Evolutionary conservation across 2,888 invertebrate genomes (phyloP).

Genomic region (Athalia cordata): DNA sequence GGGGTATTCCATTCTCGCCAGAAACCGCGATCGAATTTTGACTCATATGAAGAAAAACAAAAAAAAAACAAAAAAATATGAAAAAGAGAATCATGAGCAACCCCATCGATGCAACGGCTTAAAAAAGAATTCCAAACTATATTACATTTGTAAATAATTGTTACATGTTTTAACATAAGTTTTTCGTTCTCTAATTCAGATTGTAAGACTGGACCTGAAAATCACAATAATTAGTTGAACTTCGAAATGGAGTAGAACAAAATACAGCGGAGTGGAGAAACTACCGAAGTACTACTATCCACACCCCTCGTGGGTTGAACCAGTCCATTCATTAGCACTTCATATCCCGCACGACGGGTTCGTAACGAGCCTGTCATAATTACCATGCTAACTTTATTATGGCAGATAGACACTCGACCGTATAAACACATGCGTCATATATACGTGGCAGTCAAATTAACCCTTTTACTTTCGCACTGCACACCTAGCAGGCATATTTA

Average conservation of each 20-base stretch:
- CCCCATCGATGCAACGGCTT: not conserved
- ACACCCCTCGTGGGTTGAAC: slow-evolving; percentile 65
- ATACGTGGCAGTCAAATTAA: slow-evolving; percentile 32
- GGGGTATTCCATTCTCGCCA: not conserved
- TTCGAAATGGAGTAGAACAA: slow-evolving; percentile 19
- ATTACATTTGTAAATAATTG: not conserved
- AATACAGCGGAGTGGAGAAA: slow-evolving; percentile 54
- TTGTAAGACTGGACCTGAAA: not conserved
- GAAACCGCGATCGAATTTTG: not conserved
- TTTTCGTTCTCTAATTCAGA: no score
- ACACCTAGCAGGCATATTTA: not conserved
- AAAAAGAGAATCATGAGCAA: no score
- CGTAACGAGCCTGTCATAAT: slow-evolving; percentile 74
- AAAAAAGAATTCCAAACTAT: not conserved
- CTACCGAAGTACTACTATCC: slow-evolving; percentile 66
- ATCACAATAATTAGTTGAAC: not conserved
- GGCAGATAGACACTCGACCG: slow-evolving; percentile 59
- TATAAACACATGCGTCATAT: slow-evolving; percentile 43
- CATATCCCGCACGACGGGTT: slow-evolving; percentile 71
- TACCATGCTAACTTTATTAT: slow-evolving; percentile 72
- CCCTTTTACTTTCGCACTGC: slow-evolving; percentile 14
- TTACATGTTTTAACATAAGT: no score
- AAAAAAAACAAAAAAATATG: no score
- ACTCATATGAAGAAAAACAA: not conserved
- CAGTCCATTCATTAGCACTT: slow-evolving; percentile 73